Evolutionary conservation across 2,888 invertebrate genomes (phyloP), one percentile per base, ranked within the genome.

Genomic region (Euplexia lucipara): DNA sequence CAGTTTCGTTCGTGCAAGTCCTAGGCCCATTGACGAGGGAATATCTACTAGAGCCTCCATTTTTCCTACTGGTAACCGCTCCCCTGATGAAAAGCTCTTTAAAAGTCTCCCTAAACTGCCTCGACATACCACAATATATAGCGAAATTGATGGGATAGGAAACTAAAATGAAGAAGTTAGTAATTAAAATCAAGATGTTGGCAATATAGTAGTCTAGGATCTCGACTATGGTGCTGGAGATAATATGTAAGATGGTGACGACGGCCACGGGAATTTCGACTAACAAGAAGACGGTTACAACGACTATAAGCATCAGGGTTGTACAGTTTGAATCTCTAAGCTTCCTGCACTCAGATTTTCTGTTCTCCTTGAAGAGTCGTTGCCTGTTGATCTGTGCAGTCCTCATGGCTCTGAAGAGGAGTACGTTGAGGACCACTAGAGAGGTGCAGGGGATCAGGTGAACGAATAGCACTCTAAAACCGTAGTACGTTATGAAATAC

Each of bases 81-180:
- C 96, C 96, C 48, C 96, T 91, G 45, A 98, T 96, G 86, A 99
- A 99, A 8, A 97, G 88, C 84, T 97, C 97, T 85, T 98, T 98
- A 90, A 99, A 99, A 0, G 99, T 99, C 89, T 99, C 98, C 54
- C 99, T 96, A 91, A 99, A 99, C 89, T 98, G 98, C 35, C 98
- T 95, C 35, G 98, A 98, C 99, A 99, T 99, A 22, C 98, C 98
- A 89, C 99, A 99, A 87, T 99, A 99, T 77, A 99, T 98, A 68
- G 98, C 99, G 86, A 99, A 99, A 90, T 99, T 99, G 64, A 99
- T 97, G 12, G 98, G 98, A 91, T 99, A 99, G 49, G 98, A 98
- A 41, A 98, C 96, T 65, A 98, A 97, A 69, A 99, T 98, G 89
- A 98, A 97, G 93, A 99, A 98, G 94, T 99, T 99, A 12, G 98